phyloP scores from a whole-genome alignment of 2,113 vertebrate species.

The Progne subis region DNA sequence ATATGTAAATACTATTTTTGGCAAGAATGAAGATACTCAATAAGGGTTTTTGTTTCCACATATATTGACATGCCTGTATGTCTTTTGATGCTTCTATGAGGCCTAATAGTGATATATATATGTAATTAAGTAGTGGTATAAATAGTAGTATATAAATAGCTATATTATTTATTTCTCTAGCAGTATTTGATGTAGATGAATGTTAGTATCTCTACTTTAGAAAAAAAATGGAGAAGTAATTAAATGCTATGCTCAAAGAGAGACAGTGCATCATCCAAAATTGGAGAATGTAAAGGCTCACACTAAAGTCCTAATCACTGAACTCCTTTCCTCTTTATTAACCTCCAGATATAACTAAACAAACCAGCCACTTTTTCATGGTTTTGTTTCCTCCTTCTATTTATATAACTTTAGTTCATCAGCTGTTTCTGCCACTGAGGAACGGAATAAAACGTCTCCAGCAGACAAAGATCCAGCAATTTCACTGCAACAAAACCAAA shows the following conservation, averaged over 20 bases:
- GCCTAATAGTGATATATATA: not conserved
- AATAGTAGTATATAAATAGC: not conserved
- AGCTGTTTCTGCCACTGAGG: not conserved
- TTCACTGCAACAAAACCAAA: not conserved
- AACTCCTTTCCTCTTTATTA: not conserved
- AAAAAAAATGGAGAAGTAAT: not conserved
- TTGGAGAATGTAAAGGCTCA: not conserved
- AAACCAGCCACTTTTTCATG: not conserved
- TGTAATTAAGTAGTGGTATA: not conserved
- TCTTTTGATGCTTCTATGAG: not conserved
- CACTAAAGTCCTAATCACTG: not conserved
- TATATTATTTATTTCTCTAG: not conserved
- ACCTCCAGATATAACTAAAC: not conserved
- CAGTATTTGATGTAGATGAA: not conserved
- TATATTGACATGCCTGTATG: not conserved
- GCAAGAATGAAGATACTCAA: not conserved
- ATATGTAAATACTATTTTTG: not conserved
- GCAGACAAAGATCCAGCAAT: not conserved
- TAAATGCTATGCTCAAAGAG: not conserved
- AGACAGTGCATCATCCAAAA: not conserved
- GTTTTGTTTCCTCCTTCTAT: not conserved
- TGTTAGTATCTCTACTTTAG: not conserved
- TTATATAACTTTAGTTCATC: not conserved
- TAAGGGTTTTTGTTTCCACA: not conserved
- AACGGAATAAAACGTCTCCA: not conserved